Evolutionary conservation across 2,113 vertebrate genomes (phyloP).

Genomic region (Perccottus glenii): DNA sequence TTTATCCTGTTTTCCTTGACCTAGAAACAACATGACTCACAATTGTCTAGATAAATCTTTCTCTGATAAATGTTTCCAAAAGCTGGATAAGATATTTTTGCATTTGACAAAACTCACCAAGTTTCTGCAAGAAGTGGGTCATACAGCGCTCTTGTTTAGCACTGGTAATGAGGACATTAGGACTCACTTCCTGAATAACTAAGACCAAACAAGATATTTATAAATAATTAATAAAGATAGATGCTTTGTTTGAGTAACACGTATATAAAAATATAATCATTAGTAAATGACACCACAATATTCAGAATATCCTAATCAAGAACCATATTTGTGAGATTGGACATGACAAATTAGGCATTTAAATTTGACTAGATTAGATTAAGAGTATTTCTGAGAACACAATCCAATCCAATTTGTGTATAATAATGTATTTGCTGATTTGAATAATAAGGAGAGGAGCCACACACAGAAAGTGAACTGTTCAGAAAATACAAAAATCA

Average conservation of each 20-base stretch:
- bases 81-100: not conserved
- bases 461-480: not conserved
- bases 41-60: conserved; percentile 26
- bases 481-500: not conserved
- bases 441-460: not conserved
- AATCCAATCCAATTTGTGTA: too few species aligned
- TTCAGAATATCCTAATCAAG: too few species aligned
- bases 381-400: too few species aligned
- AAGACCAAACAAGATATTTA: conserved; percentile 7
- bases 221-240: too few species aligned
- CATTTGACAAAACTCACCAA: conserved; percentile 70
- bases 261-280: too few species aligned
- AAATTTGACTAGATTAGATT: not conserved
- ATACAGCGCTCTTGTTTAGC: conserved; percentile 91
- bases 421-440: too few species aligned
- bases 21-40: conserved; percentile 33
- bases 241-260: too few species aligned
- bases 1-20: conserved; percentile 49
- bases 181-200: conserved; percentile 87
- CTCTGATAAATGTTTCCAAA: not conserved
- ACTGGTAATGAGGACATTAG: conserved; percentile 87
- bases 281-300: too few species aligned
- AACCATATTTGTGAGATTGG: too few species aligned
- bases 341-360: too few species aligned
- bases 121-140: conserved; percentile 80